Base-by-base conservation (phyloP, 2,888 invertebrate species). In the Oligia fasciuncula region DNA sequence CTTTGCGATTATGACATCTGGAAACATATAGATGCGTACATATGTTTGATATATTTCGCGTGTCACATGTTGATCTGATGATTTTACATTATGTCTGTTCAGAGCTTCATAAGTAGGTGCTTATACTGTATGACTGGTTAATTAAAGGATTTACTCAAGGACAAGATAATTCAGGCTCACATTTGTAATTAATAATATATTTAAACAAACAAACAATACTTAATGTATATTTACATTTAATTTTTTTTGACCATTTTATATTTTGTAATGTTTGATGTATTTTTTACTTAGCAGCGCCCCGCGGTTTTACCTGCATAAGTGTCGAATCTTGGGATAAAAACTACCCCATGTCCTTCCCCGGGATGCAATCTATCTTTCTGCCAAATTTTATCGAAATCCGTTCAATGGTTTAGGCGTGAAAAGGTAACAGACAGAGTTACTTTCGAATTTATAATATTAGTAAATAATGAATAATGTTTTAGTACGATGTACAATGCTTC, bases 1-100 rank as follows among this genome's bases (percentile, higher is more conserved):
- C 78, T 85, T 76, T 74, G 73, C 72, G 74, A 84, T 84, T 80
- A 84, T 84, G 62, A 68, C 84, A 74, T 67, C 62, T 68, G 54
- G 40, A 65, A n/a, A 65, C 78, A 35, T 67, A 8, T 63, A 63
- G 13, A 63, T 65, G 70, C 63, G 13, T 63, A 19, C 40, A 5
- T 63, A 19, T 49, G n/a, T 66, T 29, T 14, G 13, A 65, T 46
- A 57, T n/a, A 72, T 71, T 63, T 67, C 29, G 19, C 35, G 0
- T 85, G 66, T 54, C 83, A 63, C 29, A 29, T 49, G 49, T 65
- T 76, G 35, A 63, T 60, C 9, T 29, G 63, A 49, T 69, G 71
- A 74, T 84, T 77, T 40, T 40, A 40, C 40, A 6, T 40, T 46
- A 84, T 72, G 63, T 49, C 54, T 68, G 54, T 63, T 63, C 5